Evolutionary conservation across 2,113 vertebrate genomes (phyloP), one percentile per base, ranked within the genome.

Genomic region (Fregetta grallaria): DNA sequence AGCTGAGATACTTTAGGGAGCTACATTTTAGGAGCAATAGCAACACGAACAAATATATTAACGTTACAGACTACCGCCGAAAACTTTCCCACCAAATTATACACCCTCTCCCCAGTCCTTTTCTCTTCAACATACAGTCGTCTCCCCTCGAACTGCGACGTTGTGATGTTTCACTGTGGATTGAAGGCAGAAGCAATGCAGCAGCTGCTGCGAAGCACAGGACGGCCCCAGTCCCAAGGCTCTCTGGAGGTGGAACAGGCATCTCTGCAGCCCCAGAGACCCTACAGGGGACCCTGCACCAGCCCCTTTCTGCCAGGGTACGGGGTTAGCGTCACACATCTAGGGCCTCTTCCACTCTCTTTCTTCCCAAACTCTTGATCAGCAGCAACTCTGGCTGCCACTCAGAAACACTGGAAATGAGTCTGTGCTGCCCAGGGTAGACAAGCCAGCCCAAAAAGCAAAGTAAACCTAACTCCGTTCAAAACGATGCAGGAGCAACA

Each of bases 1-100:
- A 96, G 96, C 96, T 96, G 96, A 96, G 73, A 67, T 83, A 56
- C 88, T 92, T 92, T 15, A 50, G 45, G 79, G 65, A 96, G 80
- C 68, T 52, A 13, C 36, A 59, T 59, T 82, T 83, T 47, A 88
- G 25, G 71, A 59, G 92, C 74, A 75, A 91, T 8, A 84, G 38
- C 38, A 74, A 92, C 30, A 44, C 1, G 8, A 95, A 63, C 70
- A 91, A 88, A 76, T 36, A 58, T 10, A 40, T 68, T 73, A 77
- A 77, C 2, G 1, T 21, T 44, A 62, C 45, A 58, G 63, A 17
- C 34, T 55, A 53, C 32, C 3, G 10, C 74, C 23, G 6, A 91
- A 76, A 91, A 53, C 67, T 95, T 85, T 82, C 93, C 63, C 87
- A 90, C 49, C 79, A 68, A 65, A 83, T 53, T 42, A 49, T 26